Evolutionary conservation across 2,888 invertebrate species (phyloP).

Genomic region (Rhorus exstirpatorius): DNA sequence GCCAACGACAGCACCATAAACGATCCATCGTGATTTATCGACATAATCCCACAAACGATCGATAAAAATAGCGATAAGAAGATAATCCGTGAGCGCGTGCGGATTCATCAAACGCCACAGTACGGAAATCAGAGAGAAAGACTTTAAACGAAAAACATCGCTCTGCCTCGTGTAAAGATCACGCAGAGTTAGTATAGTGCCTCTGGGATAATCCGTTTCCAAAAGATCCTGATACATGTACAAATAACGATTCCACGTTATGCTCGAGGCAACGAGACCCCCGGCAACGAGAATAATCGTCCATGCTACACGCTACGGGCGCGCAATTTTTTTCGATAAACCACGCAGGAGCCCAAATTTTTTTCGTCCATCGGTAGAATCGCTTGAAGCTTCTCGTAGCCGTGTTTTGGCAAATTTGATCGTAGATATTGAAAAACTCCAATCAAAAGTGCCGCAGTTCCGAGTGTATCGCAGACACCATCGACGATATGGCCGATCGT

Average conservation of each 20-base stretch:
- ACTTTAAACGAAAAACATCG: slow-evolving; percentile 90
- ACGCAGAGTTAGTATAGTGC: slow-evolving; percentile 81
- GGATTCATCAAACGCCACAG: slow-evolving; percentile 93
- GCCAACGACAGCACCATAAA: slow-evolving; percentile 90
- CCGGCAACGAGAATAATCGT: slow-evolving; percentile 90
- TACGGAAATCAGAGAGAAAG: slow-evolving; percentile 91
- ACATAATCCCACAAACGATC: slow-evolving; percentile 94
- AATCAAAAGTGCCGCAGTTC: slow-evolving; percentile 90
- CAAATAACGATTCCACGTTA: slow-evolving; percentile 95
- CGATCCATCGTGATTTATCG: slow-evolving; percentile 90
- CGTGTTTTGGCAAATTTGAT: slow-evolving; percentile 91
- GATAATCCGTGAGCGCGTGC: slow-evolving; percentile 91
- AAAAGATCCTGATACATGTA: slow-evolving; percentile 92
- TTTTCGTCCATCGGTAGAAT: slow-evolving; percentile 86
- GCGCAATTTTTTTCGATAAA: slow-evolving; percentile 87
- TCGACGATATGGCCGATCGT: slow-evolving; percentile 94
- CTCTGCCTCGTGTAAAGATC: slow-evolving; percentile 88
- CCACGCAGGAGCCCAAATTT: slow-evolving; percentile 83
- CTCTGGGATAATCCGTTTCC: slow-evolving; percentile 88
- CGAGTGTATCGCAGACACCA: slow-evolving; percentile 93
- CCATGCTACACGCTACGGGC: slow-evolving; percentile 88
- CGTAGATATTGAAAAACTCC: slow-evolving; percentile 91
- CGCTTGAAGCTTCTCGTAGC: slow-evolving; percentile 90
- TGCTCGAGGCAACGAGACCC: slow-evolving; percentile 91
- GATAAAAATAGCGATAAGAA: slow-evolving; percentile 92